phyloP scores from a whole-genome alignment of 2,797 vertebrate species.

The Paramormyrops hopkinsi region DNA sequence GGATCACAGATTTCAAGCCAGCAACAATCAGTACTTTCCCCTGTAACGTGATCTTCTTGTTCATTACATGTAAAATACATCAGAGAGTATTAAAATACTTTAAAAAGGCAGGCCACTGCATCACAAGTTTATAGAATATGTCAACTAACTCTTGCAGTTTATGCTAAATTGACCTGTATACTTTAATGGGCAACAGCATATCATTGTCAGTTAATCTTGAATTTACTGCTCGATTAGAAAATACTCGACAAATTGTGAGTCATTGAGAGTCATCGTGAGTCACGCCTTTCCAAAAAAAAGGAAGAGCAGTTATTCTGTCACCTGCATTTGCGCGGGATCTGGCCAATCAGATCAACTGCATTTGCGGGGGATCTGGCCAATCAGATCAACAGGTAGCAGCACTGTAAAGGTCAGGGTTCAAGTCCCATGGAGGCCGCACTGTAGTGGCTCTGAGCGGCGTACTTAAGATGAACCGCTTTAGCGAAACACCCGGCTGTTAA shows the following conservation, averaged over 20 bases:
- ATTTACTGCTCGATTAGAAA: neutral
- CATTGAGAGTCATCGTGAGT: neutral
- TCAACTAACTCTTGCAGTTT: neutral
- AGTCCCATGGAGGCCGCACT: neutral
- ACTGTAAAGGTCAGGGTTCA: neutral
- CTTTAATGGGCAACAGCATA: neutral
- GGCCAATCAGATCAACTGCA: neutral
- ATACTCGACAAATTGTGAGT: neutral
- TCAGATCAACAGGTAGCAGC: neutral
- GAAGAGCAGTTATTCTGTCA: neutral
- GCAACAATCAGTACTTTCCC: neutral
- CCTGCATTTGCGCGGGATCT: neutral
- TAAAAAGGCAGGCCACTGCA: neutral
- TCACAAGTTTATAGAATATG: neutral
- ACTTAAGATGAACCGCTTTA: neutral
- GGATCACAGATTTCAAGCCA: neutral
- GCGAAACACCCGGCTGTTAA: neutral
- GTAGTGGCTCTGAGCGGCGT: neutral
- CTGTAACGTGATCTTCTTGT: neutral
- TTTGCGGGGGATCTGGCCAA: neutral
- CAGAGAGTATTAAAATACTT: neutral
- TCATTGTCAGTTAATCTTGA: neutral
- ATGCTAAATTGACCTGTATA: neutral
- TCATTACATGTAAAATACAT: neutral
- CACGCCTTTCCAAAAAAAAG: neutral